Conservation (phyloP, 2,888 invertebrate species). For the Teleiodes luculella region DNA sequence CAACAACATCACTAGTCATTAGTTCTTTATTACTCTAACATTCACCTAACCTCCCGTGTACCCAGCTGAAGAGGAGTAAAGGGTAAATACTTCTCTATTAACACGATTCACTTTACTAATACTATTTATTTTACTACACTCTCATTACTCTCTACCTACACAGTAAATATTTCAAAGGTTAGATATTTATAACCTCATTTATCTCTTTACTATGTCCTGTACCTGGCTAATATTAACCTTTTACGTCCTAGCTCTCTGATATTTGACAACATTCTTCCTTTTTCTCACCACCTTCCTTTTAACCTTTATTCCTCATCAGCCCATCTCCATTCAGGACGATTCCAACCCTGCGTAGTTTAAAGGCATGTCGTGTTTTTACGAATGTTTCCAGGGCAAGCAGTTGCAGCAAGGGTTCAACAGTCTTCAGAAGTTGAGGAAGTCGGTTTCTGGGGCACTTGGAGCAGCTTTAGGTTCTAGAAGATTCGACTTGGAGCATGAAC, state of each 20-base stretch:
- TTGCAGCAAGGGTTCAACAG: constrained; percentile 80
- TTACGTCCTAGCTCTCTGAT: neutral
- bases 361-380: constrained; percentile 76
- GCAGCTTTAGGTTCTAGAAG: constrained; percentile 72
- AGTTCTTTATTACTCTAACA: constrained; percentile 29
- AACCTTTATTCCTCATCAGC: constrained; percentile 71
- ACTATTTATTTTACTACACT: neutral
- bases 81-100: constrained; percentile 29
- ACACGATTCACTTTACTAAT: constrained; percentile 13
- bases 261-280: neutral
- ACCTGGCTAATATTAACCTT: neutral
- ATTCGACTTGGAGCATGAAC: constrained; percentile 72
- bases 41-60: constrained; percentile 58
- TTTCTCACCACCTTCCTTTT: constrained; percentile 14
- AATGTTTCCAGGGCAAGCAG: constrained; percentile 75
- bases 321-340: constrained; percentile 24
- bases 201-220: neutral
- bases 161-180: too few species aligned
- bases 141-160: too few species aligned
- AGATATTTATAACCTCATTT: neutral
- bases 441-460: constrained; percentile 81
- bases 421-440: constrained; percentile 84
- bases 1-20: constrained; percentile 33
- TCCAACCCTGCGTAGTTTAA: constrained; percentile 65
- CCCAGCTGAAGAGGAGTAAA: constrained; percentile 67